A percentile compares a stretch with the other conserved stretches of the same genome.
phyloP scores from a whole-genome alignment of 2,113 vertebrate genomes.

The Bos javanicus region DNA sequence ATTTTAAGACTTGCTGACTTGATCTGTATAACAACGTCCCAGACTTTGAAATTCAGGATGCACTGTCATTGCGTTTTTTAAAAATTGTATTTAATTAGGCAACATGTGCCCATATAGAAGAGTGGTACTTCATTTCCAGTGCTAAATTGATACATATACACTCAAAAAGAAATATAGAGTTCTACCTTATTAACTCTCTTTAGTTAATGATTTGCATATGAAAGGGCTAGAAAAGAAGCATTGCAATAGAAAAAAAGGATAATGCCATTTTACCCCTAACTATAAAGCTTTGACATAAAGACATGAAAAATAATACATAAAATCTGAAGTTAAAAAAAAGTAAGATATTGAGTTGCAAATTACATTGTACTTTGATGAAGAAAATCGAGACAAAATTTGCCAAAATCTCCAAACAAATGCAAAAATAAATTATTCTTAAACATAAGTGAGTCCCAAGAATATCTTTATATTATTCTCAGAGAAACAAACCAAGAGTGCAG shows the following conservation, averaged over 20 bases:
- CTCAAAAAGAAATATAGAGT: neutral
- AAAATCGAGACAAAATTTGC: neutral
- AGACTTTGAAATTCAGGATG: neutral
- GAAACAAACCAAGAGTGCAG: slow-evolving; percentile 12
- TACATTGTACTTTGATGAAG: neutral
- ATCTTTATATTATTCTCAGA: neutral
- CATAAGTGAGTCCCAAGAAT: neutral
- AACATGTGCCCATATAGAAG: neutral
- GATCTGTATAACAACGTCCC: neutral
- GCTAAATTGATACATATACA: neutral
- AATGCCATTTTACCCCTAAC: neutral
- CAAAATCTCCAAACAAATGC: neutral
- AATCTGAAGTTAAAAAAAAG: neutral
- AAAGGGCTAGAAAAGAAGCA: neutral
- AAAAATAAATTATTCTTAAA: slow-evolving; percentile 4
- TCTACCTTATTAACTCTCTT: neutral
- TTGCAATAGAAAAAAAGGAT: neutral
- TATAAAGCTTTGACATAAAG: neutral
- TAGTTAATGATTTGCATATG: neutral
- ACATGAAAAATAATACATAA: neutral
- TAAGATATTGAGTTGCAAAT: neutral
- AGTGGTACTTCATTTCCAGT: neutral
- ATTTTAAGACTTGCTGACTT: neutral
- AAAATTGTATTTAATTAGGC: neutral
- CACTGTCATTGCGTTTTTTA: neutral